Evolutionary conservation across 2,888 invertebrate species (phyloP), one percentile per base, ranked within the genome.

Genomic region (Parapristionchus giblindavisi): DNA sequence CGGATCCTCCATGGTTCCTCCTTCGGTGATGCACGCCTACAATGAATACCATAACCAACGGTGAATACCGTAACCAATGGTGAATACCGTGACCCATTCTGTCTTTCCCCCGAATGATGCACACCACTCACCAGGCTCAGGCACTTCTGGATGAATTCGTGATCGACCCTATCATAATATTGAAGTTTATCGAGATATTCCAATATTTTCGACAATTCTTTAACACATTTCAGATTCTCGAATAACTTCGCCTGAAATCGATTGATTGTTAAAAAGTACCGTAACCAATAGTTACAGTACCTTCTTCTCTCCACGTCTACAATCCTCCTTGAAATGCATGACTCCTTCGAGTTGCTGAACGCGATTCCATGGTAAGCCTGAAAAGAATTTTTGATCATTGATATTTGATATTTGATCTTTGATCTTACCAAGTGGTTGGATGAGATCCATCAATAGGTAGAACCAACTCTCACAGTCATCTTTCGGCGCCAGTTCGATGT

Each of bases 401-500:
- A n/a, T n/a, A n/a, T n/a, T n/a, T n/a, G n/a, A n/a, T n/a, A n/a
- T n/a, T n/a, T n/a, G n/a, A n/a, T n/a, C n/a, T n/a, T n/a, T n/a
- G n/a, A n/a, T n/a, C 17, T 4, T 21, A 70, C 70, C 70, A 2
- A 27, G 6, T 21, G 52, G 52, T 29, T 70, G 70, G 32, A 85
- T 78, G 27, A 85, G 76, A 66, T 85, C 85, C 36, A 85, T 38
- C 24, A 85, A 77, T 43, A 85, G 78, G 68, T 85, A 85, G 79
- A 84, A 79, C 85, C 85, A 85, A 21, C 79, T 80, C 70, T 85
- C 85, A 63, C 82, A 83, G 73, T 85, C 85, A 74, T 85, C 85
- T 73, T 83, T 83, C 56, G 77, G 77, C 6, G 82, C 81, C 72
- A 84, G 68, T 60, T 85, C 85, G 38, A 66, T 61, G 68, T 76